Base-by-base conservation (phyloP, 2,888 invertebrate species). In the Adelphocoris suturalis region DNA sequence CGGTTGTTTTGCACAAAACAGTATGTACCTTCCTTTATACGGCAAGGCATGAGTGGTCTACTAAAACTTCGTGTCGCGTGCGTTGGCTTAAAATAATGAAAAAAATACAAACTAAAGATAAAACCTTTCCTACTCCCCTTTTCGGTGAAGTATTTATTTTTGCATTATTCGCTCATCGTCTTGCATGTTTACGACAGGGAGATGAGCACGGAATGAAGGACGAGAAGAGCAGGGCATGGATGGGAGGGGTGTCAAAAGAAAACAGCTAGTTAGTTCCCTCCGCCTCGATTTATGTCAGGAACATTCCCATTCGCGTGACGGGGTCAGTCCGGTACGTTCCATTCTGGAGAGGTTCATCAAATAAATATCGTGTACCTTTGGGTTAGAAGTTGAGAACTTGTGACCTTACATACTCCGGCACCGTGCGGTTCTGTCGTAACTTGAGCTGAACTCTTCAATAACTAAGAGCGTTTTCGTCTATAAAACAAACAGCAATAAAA, bases 271-370 rank as follows among this genome's bases (percentile, higher is more conserved):
- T 68, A 68, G 27, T 23, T 19, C 23, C 27, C 27, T 27, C n/a
- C 27, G 27, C 23, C 68, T 68, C 68, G 68, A 23, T 68, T 68
- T 68, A 68, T 68, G 68, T 68, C 12, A 13, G 68, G 27, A 68
- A 27, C 23, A 68, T 68, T n/a, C 61, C 61, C 61, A 61, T 61
- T 68, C 68, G 68, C 68, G 68, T 68, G 68, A 68, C 68, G 68
- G 68, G 23, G 19, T 19, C 23, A 68, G 23, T 68, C 23, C 68
- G 68, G 23, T 23, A 27, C 68, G 12, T 68, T 68, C 23, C 68
- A 23, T 68, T 68, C 68, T 68, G 23, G 68, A 68, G 68, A 68
- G 68, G 68, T 68, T 68, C 68, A 23, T 68, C 68, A 68, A 68
- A 68, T 68, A 68, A 68, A 68, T 68, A 68, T 27, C 68, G 68